These are phyloP conservation scores for Oscheius myriophilus DNA, from an alignment of 2,888 invertebrate genomes.

Conservation along the genomic window DNA sequence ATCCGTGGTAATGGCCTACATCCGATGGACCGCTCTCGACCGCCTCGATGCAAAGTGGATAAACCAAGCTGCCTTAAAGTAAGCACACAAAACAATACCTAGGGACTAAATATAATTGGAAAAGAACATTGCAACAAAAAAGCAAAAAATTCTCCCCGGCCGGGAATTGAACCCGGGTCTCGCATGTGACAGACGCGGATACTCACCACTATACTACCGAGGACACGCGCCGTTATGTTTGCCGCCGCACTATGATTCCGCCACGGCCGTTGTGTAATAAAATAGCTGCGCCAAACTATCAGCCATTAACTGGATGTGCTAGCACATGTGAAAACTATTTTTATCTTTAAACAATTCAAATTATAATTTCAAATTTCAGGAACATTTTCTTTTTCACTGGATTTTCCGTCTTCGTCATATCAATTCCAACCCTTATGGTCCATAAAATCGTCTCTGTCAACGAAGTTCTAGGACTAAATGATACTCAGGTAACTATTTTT, in stretches of 20 bases:
- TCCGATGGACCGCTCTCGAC: slow-evolving; percentile 60
- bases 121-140: too few relatives aligned
- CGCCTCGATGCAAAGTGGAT: slow-evolving; percentile 60
- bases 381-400: slow-evolving; percentile 63
- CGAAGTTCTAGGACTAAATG: slow-evolving; percentile 38
- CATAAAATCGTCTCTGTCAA: slow-evolving; percentile 63
- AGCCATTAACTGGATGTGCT: too few relatives aligned
- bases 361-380: slow-evolving; percentile 53
- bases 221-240: slow-evolving; percentile 35
- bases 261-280: too few relatives aligned
- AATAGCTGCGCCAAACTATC: too few relatives aligned
- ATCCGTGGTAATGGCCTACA: slow-evolving; percentile 66
- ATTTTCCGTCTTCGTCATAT: slow-evolving; percentile 57
- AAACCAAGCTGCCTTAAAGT: slow-evolving; percentile 53
- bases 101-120: too few relatives aligned
- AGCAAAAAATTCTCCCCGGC: slow-evolving; percentile 58
- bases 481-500: slow-evolving; percentile 24
- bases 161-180: slow-evolving; percentile 69
- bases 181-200: slow-evolving; percentile 69
- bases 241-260: too few relatives aligned
- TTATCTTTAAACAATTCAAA: neutral
- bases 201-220: slow-evolving; percentile 68
- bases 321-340: too few relatives aligned
- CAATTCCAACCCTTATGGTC: slow-evolving; percentile 67
- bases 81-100: too few relatives aligned